Evolutionary conservation across 2,113 vertebrate genomes (phyloP), one percentile per base, ranked within the genome.

Genomic region (Ctenomys sociabilis): DNA sequence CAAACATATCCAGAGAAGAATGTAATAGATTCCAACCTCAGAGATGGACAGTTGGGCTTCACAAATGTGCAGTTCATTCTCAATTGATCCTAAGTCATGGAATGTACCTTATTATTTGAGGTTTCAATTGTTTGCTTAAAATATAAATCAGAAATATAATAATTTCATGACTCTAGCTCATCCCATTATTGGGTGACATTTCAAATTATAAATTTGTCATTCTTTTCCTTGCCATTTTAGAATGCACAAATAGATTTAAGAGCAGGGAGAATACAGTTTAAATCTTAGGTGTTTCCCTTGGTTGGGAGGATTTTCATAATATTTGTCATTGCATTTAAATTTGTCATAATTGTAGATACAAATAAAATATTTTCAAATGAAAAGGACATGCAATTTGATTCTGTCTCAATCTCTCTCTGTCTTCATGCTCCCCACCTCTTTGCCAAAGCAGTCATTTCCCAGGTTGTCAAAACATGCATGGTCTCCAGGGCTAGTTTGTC

Each of bases 401-500:
- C 28, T 52, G 2, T 82, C 17, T 90, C 91, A 80, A 85, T 94
- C 73, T 86, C 70, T 92, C 40, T 52, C 40, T 61, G 22, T 88
- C 21, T 54, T 75, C 30, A 8, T 86, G 8, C 21, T 19, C 2
- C 32, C 22, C 35, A 13, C 13, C 8, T 66, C 28, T 11, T 80
- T 91, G 24, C 40, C 40, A 93, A 87, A 37, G 43, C 22, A 94
- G 91, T 84, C 85, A 93, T 96, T 96, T 98, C 92, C 93, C 83
- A 98, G 84, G 85, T 85, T 98, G 96, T 94, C 91, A 97, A 95
- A 98, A 87, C 61, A 97, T 82, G 75, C 93, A 97, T 97, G 97
- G 93, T 98, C 98, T 98, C 98, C 63, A 95, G 95, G 98, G 98
- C 95, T 97, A 96, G 96, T 98, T 98, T 98, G 98, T 98, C 98